Evolutionary conservation across 2,888 invertebrate species (phyloP), one percentile per base, ranked within the genome.

Genomic region (Cephus sareptanus): DNA sequence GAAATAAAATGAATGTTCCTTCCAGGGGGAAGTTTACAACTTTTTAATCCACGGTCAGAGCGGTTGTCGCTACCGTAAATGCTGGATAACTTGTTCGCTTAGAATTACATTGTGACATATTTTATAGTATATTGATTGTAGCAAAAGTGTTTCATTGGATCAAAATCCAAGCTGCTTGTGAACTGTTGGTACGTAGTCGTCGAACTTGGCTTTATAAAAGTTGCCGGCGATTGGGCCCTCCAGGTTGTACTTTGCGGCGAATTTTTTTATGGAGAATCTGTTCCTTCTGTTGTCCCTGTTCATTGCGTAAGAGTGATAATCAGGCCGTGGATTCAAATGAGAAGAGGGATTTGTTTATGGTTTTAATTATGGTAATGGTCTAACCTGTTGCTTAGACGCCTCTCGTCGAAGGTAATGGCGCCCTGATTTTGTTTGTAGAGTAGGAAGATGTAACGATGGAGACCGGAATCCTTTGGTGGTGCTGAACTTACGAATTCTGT

Each of bases 211-310:
- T 73, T 92, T 89, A 89, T 93, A 94, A 87, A 93, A 95, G 85
- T 94, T 95, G 31, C 94, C 95, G 84, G 94, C 94, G 35, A 94
- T 89, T 0, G 94, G 94, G 4, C 92, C 89, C 11, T 94, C 94
- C 79, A 95, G 88, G 83, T 93, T 92, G 85, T 92, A 94, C 81
- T 94, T 93, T 76, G 93, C 91, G 0, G 94, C 93, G 84, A 95
- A 94, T 83, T 93, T 93, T 1, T 92, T 87, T 81, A 94, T 92
- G 0, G 94, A 94, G 87, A 94, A 94, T 83, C 94, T 93, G 75
- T 92, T 93, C 83, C 95, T 92, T 76, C 92, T 93, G 69, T 93
- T 93, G 74, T 91, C 91, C 79, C 90, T 90, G 80, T 56, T 56
- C 6, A 83, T 73, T 73, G 56, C 2, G 23, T 23, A 9, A 56